Evolutionary conservation across 2,888 invertebrate species (phyloP).

Genomic region (Microchrysa polita): DNA sequence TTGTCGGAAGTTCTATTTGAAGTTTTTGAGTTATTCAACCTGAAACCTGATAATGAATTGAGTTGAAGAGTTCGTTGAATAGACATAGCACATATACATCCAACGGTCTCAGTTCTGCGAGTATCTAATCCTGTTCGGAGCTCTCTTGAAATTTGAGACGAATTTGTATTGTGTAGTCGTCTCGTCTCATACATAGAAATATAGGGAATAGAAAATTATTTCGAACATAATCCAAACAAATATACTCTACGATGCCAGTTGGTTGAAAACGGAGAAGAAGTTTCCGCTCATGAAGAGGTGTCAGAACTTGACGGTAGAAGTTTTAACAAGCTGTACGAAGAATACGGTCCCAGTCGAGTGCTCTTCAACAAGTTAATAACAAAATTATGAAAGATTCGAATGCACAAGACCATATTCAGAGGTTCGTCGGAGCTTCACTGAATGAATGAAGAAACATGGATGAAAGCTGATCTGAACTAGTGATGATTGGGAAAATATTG

Average conservation of each 20-base stretch:
- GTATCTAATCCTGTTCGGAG: slow-evolving; percentile 25
- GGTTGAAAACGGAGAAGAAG: no score
- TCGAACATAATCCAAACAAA: slow-evolving; percentile 9
- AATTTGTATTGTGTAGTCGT: slow-evolving; percentile 22
- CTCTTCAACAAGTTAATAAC: slow-evolving; percentile 28
- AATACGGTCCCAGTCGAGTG: neutral
- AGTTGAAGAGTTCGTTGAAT: slow-evolving; percentile 27
- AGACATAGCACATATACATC: neutral
- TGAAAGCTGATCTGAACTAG: no score
- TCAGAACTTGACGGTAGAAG: slow-evolving; percentile 32
- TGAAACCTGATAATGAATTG: slow-evolving; percentile 44
- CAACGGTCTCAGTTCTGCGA: neutral
- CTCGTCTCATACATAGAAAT: neutral
- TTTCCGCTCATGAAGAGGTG: neutral
- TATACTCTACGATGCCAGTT: no score
- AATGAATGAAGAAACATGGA: no score
- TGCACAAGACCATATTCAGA: no score
- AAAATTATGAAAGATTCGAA: neutral
- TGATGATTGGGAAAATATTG: no score
- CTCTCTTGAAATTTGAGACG: slow-evolving; percentile 37
- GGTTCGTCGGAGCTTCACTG: no score
- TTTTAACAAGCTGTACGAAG: slow-evolving; percentile 12
- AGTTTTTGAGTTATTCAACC: slow-evolving; percentile 43
- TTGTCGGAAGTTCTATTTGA: slow-evolving; percentile 41
- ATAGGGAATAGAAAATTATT: slow-evolving; percentile 29